Conservation (phyloP, 2,888 invertebrate genomes). For the Dryadula phaetusa region DNA sequence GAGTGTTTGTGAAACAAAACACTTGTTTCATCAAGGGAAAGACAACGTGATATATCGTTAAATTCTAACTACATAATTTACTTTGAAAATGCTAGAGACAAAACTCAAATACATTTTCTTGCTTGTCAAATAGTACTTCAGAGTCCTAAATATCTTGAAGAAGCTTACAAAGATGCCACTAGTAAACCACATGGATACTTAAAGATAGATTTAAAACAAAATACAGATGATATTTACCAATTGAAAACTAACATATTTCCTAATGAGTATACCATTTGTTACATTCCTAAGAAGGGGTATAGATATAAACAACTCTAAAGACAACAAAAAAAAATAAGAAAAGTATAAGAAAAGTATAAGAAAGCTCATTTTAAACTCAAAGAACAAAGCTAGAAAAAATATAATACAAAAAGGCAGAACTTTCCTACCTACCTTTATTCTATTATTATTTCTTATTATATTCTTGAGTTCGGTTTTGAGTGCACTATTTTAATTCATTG, state of each 20-base stretch:
- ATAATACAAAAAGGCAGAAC: background rate
- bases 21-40: background rate
- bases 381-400: background rate
- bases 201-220: slow-evolving; percentile 48
- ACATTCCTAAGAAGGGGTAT: slow-evolving; percentile 43
- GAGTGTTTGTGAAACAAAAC: background rate
- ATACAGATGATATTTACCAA: too few relatives aligned
- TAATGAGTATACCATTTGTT: slow-evolving; percentile 27
- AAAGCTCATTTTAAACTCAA: too few relatives aligned
- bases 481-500: background rate
- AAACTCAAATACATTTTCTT: background rate
- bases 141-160: background rate
- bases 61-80: background rate
- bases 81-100: background rate
- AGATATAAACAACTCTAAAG: slow-evolving; percentile 41
- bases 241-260: background rate
- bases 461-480: background rate
- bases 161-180: slow-evolving; percentile 35
- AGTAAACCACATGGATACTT: slow-evolving; percentile 49
- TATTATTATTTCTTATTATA: too few relatives aligned
- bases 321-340: background rate
- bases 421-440: background rate
- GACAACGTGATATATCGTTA: background rate
- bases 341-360: background rate
- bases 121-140: background rate